Percentiles rank a stretch among this genome's conserved stretches.
phyloP scores from a whole-genome alignment of 2,888 invertebrate genomes.

The Anarsia innoxiella region DNA sequence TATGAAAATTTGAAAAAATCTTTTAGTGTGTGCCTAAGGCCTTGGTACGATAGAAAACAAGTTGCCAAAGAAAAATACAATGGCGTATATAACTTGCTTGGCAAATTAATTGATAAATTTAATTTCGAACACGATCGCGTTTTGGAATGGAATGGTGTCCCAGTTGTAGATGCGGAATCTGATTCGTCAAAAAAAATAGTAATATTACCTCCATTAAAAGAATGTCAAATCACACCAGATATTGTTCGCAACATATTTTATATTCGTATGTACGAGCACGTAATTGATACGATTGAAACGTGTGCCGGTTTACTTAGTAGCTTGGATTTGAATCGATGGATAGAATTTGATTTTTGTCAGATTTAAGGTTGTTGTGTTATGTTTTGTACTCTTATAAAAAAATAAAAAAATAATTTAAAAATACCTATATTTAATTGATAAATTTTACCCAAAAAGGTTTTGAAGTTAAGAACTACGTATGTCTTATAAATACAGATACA shows the following conservation, averaged over 20 bases:
- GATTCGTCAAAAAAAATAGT: not conserved
- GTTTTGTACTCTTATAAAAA: too few species aligned
- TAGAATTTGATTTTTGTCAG: constrained; percentile 57
- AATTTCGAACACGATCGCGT: constrained; percentile 39
- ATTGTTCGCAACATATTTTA: constrained; percentile 41
- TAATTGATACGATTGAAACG: constrained; percentile 40
- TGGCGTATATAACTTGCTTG: constrained; percentile 40
- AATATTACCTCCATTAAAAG: not conserved
- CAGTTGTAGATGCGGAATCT: not conserved
- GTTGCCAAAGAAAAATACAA: constrained; percentile 41
- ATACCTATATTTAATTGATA: too few species aligned
- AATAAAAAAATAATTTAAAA: not conserved
- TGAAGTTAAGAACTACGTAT: too few species aligned
- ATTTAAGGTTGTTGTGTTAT: not conserved
- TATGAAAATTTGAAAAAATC: constrained; percentile 41
- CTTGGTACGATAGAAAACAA: constrained; percentile 54
- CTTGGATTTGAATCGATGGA: constrained; percentile 57
- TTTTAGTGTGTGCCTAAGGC: constrained; percentile 43
- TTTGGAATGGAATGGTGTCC: constrained; percentile 17
- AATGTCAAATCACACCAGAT: constrained; percentile 18
- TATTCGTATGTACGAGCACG: constrained; percentile 40
- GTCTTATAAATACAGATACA: too few species aligned
- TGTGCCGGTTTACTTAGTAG: constrained; percentile 56
- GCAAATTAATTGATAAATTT: constrained; percentile 43
- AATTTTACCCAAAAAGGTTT: too few species aligned